phyloP scores from a whole-genome alignment of 2,797 vertebrate species.

The Menidia menidia region DNA sequence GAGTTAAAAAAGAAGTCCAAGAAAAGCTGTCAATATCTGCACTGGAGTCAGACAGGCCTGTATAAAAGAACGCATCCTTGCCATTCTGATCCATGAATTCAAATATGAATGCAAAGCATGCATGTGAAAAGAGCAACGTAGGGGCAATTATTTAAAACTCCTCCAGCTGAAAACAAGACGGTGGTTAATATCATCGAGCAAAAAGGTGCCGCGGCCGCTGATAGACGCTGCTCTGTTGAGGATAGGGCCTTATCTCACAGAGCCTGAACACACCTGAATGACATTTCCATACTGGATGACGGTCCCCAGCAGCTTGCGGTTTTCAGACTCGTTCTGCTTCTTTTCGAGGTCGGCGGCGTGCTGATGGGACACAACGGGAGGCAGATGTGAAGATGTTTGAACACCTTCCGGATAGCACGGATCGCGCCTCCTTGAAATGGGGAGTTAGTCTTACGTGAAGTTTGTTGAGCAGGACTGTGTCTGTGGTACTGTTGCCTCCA shows the following conservation, averaged over 20 bases:
- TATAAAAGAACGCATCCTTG: not conserved
- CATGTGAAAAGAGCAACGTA: constrained; percentile 18
- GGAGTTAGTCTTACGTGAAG: constrained; percentile 83
- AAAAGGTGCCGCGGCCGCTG: not conserved
- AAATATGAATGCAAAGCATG: constrained; percentile 20
- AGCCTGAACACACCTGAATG: constrained; percentile 87
- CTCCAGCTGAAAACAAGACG: constrained; percentile 26
- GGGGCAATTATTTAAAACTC: constrained; percentile 55
- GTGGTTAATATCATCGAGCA: constrained; percentile 6
- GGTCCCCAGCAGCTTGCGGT: constrained; percentile 93
- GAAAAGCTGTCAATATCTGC: too few relatives aligned
- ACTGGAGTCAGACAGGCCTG: too few relatives aligned
- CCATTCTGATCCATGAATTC: constrained; percentile 23
- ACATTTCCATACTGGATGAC: constrained; percentile 98
- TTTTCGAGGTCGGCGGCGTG: constrained; percentile 97
- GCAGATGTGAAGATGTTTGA: not conserved
- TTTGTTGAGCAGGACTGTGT: constrained; percentile 94
- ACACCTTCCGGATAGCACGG: not conserved
- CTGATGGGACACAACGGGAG: constrained; percentile 73
- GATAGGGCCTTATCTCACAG: constrained; percentile 31
- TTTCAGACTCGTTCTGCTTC: constrained; percentile 98
- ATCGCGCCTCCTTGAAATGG: not conserved
- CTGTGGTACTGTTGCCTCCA: constrained; percentile 94
- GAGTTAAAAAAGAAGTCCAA: too few relatives aligned
- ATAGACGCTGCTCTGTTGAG: constrained; percentile 16